These are phyloP conservation scores for Drosophila flavopinicola DNA, from an alignment of 2,888 invertebrate species.

Conservation along the genomic window DNA sequence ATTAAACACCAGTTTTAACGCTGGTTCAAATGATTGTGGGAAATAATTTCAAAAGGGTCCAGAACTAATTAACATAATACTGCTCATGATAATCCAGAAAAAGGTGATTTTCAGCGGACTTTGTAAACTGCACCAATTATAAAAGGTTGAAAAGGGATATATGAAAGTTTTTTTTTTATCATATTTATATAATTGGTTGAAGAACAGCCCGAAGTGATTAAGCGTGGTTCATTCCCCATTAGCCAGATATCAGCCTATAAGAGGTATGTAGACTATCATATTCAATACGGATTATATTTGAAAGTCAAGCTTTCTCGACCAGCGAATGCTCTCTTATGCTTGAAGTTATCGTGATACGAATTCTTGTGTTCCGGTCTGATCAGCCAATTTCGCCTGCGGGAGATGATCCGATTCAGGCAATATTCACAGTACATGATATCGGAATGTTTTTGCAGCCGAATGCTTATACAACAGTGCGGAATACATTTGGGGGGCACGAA, in stretches of 20 bases:
- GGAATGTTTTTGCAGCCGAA: neutral
- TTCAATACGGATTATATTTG: no score
- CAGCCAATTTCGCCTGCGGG: neutral
- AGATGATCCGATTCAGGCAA: neutral
- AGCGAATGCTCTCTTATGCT: neutral
- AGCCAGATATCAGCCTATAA: no score
- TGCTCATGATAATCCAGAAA: slow-evolving; percentile 7
- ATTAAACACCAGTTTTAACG: slow-evolving; percentile 23
- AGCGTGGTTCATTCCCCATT: no score
- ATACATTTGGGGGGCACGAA: slow-evolving; percentile 56
- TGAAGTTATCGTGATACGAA: neutral
- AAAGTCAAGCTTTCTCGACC: no score
- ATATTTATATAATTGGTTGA: no score
- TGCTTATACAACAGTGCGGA: slow-evolving; percentile 23
- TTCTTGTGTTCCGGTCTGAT: neutral
- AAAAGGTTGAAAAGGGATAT: neutral
- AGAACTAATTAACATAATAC: slow-evolving; percentile 31
- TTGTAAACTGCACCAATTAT: neutral
- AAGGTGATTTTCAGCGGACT: neutral
- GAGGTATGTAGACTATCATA: no score
- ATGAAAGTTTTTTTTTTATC: neutral
- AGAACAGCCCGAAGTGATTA: no score
- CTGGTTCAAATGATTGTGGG: slow-evolving; percentile 10
- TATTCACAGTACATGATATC: slow-evolving; percentile 6
- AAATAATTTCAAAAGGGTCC: slow-evolving; percentile 8